Base-by-base conservation (phyloP, 2,888 invertebrate genomes). In the Megamerina dolium region DNA sequence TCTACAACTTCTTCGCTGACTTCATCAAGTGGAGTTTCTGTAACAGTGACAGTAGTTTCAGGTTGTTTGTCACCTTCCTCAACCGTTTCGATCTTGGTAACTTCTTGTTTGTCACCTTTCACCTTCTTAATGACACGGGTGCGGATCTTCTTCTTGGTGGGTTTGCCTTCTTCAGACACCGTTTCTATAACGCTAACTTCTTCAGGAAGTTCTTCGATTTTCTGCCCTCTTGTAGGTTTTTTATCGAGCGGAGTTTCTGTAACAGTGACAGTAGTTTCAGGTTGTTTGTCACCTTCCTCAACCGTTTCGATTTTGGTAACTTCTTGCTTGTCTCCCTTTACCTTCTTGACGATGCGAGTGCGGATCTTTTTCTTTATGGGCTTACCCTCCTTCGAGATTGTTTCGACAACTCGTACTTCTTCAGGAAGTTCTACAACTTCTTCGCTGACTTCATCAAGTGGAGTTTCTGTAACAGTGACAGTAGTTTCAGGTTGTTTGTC, bases 41-140 rank as follows among this genome's bases (percentile, higher is more conserved):
- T 46, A 45, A 53, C 44, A n/a, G 60, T 55, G 5, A 60, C 54
- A 1, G 63, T 66, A 5, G 65, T 69, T 49, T 67, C 56, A 4
- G 73, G 72, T 50, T 63, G 55, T 46, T 68, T 61, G 14, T 63
- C 69, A 49, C 69, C 73, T 56, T 71, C 65, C 45, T 62, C 61
- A n/a, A 70, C 61, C 8, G 70, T 71, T 14, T 67, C 56, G 33
- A 72, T 68, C 58, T 70, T 65, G 3, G 70, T 72, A 16, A 68
- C 56, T 54, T 73, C 67, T 32, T 68, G 57, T 56, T 67, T 68
- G 40, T 52, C 50, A 37, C 66, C 73, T 52, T 56, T 68, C 3
- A 58, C 60, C 59, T 66, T 70, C 46, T 60, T 68, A 43, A 68
- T 63, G 8, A 60, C 60, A 17, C 68, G 57, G 30, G 62, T 68